Base-by-base conservation (phyloP, 2,797 vertebrate species). In the Mustela erminea region DNA sequence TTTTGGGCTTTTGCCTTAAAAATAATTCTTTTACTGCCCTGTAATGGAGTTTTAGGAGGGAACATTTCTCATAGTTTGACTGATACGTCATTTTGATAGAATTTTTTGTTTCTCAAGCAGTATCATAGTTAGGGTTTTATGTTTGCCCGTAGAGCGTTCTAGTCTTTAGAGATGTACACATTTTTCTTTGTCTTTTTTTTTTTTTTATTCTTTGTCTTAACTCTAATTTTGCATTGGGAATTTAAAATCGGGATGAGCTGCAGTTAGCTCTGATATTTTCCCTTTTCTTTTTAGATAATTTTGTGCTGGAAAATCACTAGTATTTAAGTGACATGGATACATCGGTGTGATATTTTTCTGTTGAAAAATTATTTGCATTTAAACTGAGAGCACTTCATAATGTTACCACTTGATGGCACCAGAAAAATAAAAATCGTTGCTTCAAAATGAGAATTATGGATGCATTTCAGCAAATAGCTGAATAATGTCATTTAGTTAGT, bases 391-490 rank as follows among this genome's bases (percentile, higher is more conserved):
- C 94, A 97, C 92, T 98, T 29, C 94, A 23, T 91, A 14, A 77
- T 98, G 87, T 83, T 97, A 87, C 98, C 99, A 98, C 98, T 94
- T 97, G 98, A 98, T 98, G 99, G 99, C 98, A 98, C 97, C 98
- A 99, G 96, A 98, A 96, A 99, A 98, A 97, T 97, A 98, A 96
- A 95, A 98, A 98, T 98, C n/a, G 89, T 87, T 46, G 0, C 72
- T 72, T 84, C 14, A 87, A 41, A 62, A 11, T 29, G 56, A 74
- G 9, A 81, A 3, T 49, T 8, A 1, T 43, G 56, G 75, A 13
- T 20, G 29, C 0, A 18, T 15, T n/a, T 87, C 38, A 72, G n/a
- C 3, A 15, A 38, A 43, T 32, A 32, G 23, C 35, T 49, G 74
- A 56, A 0, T 23, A 62, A 0, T 52, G 15, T 43, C 25, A 56